These are phyloP conservation scores for Myrmecobius fasciatus DNA, from an alignment of 2,113 vertebrate genomes.

Conservation along the genomic window DNA sequence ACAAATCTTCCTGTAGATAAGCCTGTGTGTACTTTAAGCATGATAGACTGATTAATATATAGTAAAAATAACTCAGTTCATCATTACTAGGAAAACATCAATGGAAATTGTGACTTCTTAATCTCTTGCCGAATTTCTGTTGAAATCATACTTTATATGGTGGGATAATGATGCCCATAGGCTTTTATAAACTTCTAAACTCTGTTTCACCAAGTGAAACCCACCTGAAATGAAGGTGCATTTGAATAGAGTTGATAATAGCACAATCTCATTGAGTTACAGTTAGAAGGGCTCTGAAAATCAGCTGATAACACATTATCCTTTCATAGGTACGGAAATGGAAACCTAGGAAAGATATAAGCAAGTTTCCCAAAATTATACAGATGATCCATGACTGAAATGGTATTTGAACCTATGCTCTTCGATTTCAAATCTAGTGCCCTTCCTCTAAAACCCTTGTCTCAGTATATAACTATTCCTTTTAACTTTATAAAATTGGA, in stretches of 20 bases:
- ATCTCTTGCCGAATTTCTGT: neutral
- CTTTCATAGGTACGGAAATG: neutral
- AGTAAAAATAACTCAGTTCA: slow-evolving; percentile 23
- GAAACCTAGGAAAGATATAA: neutral
- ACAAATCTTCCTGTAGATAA: neutral
- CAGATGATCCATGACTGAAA: neutral
- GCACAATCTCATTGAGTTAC: slow-evolving; percentile 1
- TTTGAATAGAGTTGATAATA: neutral
- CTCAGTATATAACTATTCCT: neutral
- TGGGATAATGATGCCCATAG: neutral
- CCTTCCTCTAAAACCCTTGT: neutral
- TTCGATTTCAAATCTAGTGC: neutral
- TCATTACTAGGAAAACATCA: neutral
- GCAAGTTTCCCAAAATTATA: neutral
- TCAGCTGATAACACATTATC: neutral
- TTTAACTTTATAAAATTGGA: neutral
- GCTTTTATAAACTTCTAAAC: slow-evolving; percentile 23
- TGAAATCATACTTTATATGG: neutral
- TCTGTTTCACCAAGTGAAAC: neutral
- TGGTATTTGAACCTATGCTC: neutral
- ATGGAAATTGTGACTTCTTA: slow-evolving; percentile 4
- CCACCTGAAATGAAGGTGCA: slow-evolving; percentile 42
- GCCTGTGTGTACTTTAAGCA: slow-evolving; percentile 4
- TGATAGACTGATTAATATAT: neutral
- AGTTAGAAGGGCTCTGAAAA: neutral